Base-by-base conservation (phyloP, 2,888 invertebrate species). In the Drosophila affinis region DNA sequence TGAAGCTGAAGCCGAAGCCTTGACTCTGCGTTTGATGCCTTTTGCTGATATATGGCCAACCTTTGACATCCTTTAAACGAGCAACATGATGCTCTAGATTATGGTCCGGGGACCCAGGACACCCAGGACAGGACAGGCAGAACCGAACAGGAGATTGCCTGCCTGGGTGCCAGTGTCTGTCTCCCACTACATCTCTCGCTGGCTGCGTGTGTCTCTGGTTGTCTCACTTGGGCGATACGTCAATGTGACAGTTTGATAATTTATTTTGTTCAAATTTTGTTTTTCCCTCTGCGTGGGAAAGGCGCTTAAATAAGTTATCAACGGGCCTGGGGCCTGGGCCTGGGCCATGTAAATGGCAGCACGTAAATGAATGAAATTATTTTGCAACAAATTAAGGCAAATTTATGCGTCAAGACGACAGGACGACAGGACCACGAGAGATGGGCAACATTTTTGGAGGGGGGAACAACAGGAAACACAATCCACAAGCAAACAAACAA, bases 291-390 rank as follows among this genome's bases (percentile, higher is more conserved):
- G 5, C 9, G 39, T 48, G 63, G 39, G 9, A 29, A 47, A 52
- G 46, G 60, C 89, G 75, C 88, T 89, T 89, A 88, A 89, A 89
- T 85, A 85, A 85, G 89, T 85, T 89, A 89, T 85, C 89, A 89
- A 75, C 85, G 76, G 21, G 21, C 21, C 3, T 47, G 46, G 56
- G 81, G n/a, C n/a, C 18, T 21, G 18, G 62, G 72, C 6, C 3
- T 47, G 46, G 56, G 81, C 87, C 58, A 75, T 75, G 88, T 71
- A 77, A 86, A 83, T 83, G 68, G 68, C 68, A 69, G 73, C 85
- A 89, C 89, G 89, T 89, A 89, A 84, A 89, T 85, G 84, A 85
- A 85, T 89, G 89, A 89, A 85, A 85, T 85, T 85, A 89, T 88
- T 89, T 85, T 87, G 88, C 89, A 88, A 85, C 85, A 85, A 85